A percentile compares a stretch with the other conserved stretches of the same genome.
These are phyloP conservation scores for Drosophila gunungcola DNA, from an alignment of 1,140 invertebrate genomes.

Conservation along the genomic window DNA sequence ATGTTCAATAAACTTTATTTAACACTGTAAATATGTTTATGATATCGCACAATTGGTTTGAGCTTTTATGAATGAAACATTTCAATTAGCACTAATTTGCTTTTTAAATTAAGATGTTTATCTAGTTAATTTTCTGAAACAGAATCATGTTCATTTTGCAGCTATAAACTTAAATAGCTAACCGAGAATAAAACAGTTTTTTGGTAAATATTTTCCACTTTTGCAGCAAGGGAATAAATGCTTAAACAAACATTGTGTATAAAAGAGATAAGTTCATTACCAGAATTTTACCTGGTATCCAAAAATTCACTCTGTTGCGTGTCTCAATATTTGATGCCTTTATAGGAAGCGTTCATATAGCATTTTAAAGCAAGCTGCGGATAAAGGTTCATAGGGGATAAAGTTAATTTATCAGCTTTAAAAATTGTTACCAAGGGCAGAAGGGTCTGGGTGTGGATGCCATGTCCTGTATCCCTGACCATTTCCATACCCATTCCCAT, in stretches of 20 bases:
- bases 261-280: not conserved
- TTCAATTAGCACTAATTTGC: conserved; percentile 22
- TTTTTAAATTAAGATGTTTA: conserved; percentile 15
- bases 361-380: conserved; percentile 24
- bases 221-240: not conserved
- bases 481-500: conserved; percentile 40
- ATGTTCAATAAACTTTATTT: conserved; percentile 3
- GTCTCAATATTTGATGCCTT: conserved; percentile 25
- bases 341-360: conserved; percentile 13
- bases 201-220: not conserved
- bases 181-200: conserved; percentile 5
- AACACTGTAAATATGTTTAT: conserved; percentile 5
- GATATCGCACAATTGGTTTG: not conserved
- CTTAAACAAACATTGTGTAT: not conserved
- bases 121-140: conserved; percentile 2
- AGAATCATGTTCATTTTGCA: conserved; percentile 5
- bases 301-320: conserved; percentile 17
- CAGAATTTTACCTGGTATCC: conserved; percentile 11
- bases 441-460: not conserved
- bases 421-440: conserved; percentile 24
- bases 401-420: conserved; percentile 53
- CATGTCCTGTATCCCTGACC: conserved; percentile 20
- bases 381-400: conserved; percentile 36
- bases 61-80: conserved; percentile 6
- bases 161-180: conserved; percentile 9